Conservation (phyloP, 2,797 vertebrate genomes). For the Carduelis carduelis region DNA sequence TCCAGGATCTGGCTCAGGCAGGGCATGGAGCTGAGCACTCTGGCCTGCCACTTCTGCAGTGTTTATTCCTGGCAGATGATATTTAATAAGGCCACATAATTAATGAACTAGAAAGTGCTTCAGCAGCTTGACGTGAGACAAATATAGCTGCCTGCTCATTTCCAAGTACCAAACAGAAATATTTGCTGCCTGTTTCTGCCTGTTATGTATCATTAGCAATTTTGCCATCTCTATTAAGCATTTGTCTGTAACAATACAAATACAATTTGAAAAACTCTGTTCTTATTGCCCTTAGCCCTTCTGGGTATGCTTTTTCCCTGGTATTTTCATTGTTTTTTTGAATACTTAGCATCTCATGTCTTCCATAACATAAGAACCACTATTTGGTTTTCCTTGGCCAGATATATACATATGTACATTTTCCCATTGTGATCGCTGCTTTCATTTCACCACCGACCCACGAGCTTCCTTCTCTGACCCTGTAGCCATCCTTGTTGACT, state of each 20-base stretch:
- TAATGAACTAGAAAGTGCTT: slow-evolving; percentile 35
- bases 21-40: not conserved
- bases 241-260: slow-evolving; percentile 11
- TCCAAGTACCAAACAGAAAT: slow-evolving; percentile 42
- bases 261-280: not conserved
- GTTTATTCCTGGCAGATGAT: slow-evolving; percentile 38
- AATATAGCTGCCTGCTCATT: slow-evolving; percentile 51
- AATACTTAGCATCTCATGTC: not conserved
- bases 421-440: not conserved
- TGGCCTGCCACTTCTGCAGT: not conserved
- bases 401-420: not conserved
- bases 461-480: not conserved
- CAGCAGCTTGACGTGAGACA: slow-evolving; percentile 31
- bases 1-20: not conserved
- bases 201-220: slow-evolving; percentile 24
- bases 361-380: fast-evolving
- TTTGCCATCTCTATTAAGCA: slow-evolving; percentile 15
- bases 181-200: slow-evolving; percentile 33
- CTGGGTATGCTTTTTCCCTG: not conserved
- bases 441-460: not conserved
- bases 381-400: not conserved
- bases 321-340: not conserved
- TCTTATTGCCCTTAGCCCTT: not conserved
- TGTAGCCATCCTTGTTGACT: not conserved
- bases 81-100: slow-evolving; percentile 41